Base-by-base conservation (phyloP, 2,888 invertebrate genomes). In the Acleris laterana region DNA sequence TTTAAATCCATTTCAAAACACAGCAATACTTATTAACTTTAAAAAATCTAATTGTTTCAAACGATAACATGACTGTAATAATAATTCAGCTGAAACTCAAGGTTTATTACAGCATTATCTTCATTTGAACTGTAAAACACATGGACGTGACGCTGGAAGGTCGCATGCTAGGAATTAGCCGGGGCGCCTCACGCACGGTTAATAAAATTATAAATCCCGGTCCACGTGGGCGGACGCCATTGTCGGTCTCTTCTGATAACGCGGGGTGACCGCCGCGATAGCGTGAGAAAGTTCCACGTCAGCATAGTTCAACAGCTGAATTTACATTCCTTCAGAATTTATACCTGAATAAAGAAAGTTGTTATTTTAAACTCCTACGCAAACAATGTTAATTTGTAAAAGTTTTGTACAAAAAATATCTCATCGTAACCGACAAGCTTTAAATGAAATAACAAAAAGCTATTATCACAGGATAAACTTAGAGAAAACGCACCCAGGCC, bases 181-280 rank as follows among this genome's bases (percentile, higher is more conserved):
- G 80, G 81, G 80, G 81, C 81, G 79, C 78, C 82, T 77, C 78
- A 77, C 76, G 69, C 73, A 71, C 53, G 72, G 72, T 74, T 73
- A 74, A 75, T 76, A 73, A 57, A 56, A 62, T 66, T 78, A 85
- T 87, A 87, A 85, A 85, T 87, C 82, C 74, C 69, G 74, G 73
- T 71, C 78, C 74, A 80, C 75, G 88, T 88, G 79, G 89, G 86
- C 78, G 84, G 78, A 72, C 76, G 74, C 81, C 77, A 82, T 84
- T 76, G 82, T 78, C 81, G 78, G 81, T 73, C 65, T 75, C 73
- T 75, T 76, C 77, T 77, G 82, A 87, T 83, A 84, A 83, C 81
- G 77, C 70, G 71, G 78, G 78, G 78, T 78, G 80, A 79, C 79
- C 75, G 74, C 75, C 71, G 76, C 69, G 63, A 72, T 78, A 80